Base-by-base conservation (phyloP, 2,797 vertebrate species). In the Mormyrops attenuatus region DNA sequence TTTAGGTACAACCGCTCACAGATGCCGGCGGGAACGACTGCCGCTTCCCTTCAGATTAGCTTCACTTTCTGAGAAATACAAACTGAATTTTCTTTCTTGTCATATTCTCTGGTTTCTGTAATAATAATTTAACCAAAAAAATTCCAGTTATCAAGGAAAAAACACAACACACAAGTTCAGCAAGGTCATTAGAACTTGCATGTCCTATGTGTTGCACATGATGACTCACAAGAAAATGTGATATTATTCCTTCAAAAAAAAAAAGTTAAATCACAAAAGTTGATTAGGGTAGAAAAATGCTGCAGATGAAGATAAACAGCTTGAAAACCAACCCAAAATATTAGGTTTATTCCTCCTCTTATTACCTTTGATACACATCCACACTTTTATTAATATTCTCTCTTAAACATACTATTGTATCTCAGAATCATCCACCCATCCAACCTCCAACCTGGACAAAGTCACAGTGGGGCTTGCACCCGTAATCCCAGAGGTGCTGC, bases 261-360 rank as follows among this genome's bases (percentile, higher is more conserved):
- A 91, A 92, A 94, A 95, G 95, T 93, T 93, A 90, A 85, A 87
- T 11, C 82, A 44, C 53, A 90, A 93, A 95, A 94, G 89, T 89
- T 89, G 91, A 95, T 94, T 93, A 93, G 91, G 93, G 93, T 90
- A 91, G 57, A 88, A 91, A 92, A 94, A 91, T 89, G 85, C 90
- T 92, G 88, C 53, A 88, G 90, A 91, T 93, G 57, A 90, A 88
- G 89, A 90, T 91, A 90, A 44, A 84, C 3, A 4, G 13, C 84
- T 15, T 50, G 84, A 9, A 26, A 85, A 26, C 22, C 47, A 9
- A 6, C 2, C 22, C 13, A 13, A 22, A 85, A 80, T 80, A n/a
- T 49, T 44, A 49, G 30, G 7, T 2, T n/a, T n/a, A 41, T 17
- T 38, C 69, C 38, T 49, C 1, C 5, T 38, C 50, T 69, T 13